Evolutionary conservation across 2,888 invertebrate species (phyloP).

Genomic region (Clusia tigrina): DNA sequence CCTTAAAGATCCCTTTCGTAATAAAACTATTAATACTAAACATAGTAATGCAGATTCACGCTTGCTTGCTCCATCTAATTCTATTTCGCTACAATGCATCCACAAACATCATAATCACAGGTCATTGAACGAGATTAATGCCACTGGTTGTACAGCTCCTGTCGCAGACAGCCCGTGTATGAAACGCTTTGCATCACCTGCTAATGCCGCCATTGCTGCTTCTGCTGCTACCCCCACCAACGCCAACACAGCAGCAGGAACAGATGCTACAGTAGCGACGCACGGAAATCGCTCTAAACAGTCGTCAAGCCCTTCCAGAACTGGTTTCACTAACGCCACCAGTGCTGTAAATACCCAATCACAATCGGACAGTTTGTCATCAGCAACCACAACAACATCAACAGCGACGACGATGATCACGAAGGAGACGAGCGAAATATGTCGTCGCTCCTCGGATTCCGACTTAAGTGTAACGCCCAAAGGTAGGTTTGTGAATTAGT

Average conservation of each 20-base stretch:
- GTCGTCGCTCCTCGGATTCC: conserved; percentile 89
- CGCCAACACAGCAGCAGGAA: too few relatives aligned
- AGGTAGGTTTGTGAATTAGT: conserved; percentile 74
- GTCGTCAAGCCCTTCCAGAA: conserved; percentile 69
- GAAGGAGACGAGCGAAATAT: conserved; percentile 67
- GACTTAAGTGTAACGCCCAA: conserved; percentile 92
- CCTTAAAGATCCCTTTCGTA: not conserved
- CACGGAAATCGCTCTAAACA: conserved; percentile 67
- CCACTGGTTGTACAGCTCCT: conserved; percentile 50
- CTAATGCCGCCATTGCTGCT: conserved; percentile 36
- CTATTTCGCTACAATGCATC: conserved; percentile 54
- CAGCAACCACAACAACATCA: conserved; percentile 62
- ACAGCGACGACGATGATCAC: conserved; percentile 64
- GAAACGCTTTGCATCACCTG: conserved; percentile 51
- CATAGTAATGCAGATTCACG: conserved; percentile 60
- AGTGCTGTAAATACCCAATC: conserved; percentile 30
- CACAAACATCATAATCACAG: conserved; percentile 49
- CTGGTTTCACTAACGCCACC: conserved; percentile 38
- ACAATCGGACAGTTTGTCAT: conserved; percentile 56
- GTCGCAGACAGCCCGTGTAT: conserved; percentile 39
- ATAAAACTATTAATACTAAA: conserved; percentile 42
- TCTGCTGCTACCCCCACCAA: conserved; percentile 28
- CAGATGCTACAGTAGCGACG: too few relatives aligned
- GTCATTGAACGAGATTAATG: conserved; percentile 52
- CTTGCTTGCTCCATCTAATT: conserved; percentile 64